phyloP scores from a whole-genome alignment of 2,888 invertebrate genomes.

The Linnaemya vulpina region DNA sequence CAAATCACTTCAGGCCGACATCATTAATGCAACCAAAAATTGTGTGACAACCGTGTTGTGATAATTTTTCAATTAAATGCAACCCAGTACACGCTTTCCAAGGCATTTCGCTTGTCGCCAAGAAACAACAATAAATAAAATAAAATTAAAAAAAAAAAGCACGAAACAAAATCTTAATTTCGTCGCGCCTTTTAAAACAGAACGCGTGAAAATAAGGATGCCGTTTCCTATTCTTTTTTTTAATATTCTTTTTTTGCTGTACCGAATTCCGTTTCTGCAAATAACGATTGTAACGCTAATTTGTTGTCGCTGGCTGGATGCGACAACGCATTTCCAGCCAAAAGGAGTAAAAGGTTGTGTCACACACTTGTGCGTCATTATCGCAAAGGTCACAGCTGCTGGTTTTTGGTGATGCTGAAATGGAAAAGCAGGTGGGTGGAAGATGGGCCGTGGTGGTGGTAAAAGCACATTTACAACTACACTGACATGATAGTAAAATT shows the following conservation, averaged over 20 bases:
- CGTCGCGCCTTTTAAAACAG: slow-evolving; percentile 67
- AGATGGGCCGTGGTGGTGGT: slow-evolving; percentile 10
- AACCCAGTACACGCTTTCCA: slow-evolving; percentile 64
- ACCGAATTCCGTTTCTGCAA: slow-evolving; percentile 34
- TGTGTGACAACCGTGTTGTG: slow-evolving; percentile 83
- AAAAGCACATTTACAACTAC: slow-evolving; percentile 1
- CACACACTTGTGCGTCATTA: slow-evolving; percentile 81
- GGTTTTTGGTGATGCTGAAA: slow-evolving; percentile 59
- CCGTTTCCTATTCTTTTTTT: neutral
- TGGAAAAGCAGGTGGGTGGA: slow-evolving; percentile 49
- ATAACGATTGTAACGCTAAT: slow-evolving; percentile 66
- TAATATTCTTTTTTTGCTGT: slow-evolving; percentile 4
- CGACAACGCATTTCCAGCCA: slow-evolving; percentile 34
- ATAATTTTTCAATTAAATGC: slow-evolving; percentile 82
- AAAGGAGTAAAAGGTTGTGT: slow-evolving; percentile 75
- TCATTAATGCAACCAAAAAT: slow-evolving; percentile 77
- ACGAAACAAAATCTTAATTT: slow-evolving; percentile 67
- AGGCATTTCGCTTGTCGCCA: slow-evolving; percentile 26
- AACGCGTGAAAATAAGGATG: slow-evolving; percentile 64
- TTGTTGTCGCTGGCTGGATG: slow-evolving; percentile 49
- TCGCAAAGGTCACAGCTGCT: slow-evolving; percentile 75
- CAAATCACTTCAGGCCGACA: slow-evolving; percentile 46
- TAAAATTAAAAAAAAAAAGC: slow-evolving; percentile 20
- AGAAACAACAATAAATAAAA: slow-evolving; percentile 49
- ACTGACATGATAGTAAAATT: slow-evolving; percentile 6